A percentile compares a stretch with the other conserved stretches of the same genome.
Conservation (phyloP, 2,888 invertebrate species). For the Drosophila atroscutellata region DNA sequence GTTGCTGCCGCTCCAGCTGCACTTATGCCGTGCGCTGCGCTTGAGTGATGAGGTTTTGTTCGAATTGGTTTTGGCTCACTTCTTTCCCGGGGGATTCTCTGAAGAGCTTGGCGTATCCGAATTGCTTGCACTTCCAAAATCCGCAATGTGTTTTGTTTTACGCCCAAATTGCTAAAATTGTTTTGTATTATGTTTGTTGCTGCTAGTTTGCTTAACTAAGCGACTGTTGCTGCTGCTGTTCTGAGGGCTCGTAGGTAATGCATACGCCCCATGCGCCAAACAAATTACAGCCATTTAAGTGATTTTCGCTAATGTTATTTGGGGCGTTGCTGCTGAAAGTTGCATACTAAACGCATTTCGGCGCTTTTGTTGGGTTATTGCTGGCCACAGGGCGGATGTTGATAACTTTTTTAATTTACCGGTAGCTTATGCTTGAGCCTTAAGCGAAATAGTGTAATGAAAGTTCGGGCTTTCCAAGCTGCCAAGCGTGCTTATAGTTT, state of each 20-base stretch:
- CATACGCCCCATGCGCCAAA: slow-evolving; percentile 54
- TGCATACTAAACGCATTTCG: slow-evolving; percentile 51
- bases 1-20: slow-evolving; percentile 25
- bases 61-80: slow-evolving; percentile 41
- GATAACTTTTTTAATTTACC: slow-evolving; percentile 28
- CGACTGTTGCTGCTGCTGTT: background rate
- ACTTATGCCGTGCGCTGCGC: slow-evolving; percentile 46
- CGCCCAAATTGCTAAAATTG: slow-evolving; percentile 52
- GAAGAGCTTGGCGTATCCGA: slow-evolving; percentile 27
- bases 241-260: slow-evolving; percentile 37
- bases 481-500: background rate
- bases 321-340: slow-evolving; percentile 49
- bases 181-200: slow-evolving; percentile 36
- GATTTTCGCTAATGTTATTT: slow-evolving; percentile 57
- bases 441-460: slow-evolving; percentile 14
- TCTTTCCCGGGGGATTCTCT: slow-evolving; percentile 18
- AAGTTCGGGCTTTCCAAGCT: slow-evolving; percentile 6
- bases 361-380: slow-evolving; percentile 13
- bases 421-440: slow-evolving; percentile 18
- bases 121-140: slow-evolving; percentile 53
- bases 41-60: slow-evolving; percentile 73
- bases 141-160: slow-evolving; percentile 45
- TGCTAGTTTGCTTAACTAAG: slow-evolving; percentile 16
- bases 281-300: slow-evolving; percentile 59
- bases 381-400: slow-evolving; percentile 12